Evolutionary conservation across 1,140 invertebrate genomes (phyloP).

Genomic region (Nasonia vitripennis): DNA sequence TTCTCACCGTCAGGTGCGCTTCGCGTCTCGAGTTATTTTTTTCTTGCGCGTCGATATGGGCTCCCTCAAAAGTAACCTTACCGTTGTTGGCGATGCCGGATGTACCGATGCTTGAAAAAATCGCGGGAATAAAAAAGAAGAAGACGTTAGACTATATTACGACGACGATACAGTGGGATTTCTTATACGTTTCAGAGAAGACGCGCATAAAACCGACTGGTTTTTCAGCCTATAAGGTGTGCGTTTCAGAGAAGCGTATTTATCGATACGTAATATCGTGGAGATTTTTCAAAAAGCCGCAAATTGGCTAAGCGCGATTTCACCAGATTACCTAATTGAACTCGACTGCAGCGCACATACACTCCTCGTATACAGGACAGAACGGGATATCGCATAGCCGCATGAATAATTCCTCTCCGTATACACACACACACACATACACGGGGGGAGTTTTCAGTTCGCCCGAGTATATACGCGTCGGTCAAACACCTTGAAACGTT

Average conservation of each 20-base stretch:
- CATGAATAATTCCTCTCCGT: slow-evolving; percentile 32
- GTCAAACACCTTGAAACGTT: slow-evolving; percentile 6
- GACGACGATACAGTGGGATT: background rate
- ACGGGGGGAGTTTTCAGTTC: background rate
- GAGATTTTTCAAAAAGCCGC: background rate
- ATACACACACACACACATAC: background rate
- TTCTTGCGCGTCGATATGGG: background rate
- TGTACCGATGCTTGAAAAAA: background rate
- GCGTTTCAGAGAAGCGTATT: background rate
- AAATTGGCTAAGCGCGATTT: background rate
- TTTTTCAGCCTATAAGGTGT: background rate
- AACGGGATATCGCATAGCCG: slow-evolving; percentile 34
- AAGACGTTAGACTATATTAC: background rate
- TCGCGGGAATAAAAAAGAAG: background rate
- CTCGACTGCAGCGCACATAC: background rate
- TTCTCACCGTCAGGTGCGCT: background rate
- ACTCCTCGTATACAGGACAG: background rate
- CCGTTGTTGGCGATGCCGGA: background rate
- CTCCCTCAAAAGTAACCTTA: background rate
- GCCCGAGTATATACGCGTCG: background rate
- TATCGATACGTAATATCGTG: background rate
- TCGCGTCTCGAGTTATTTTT: background rate
- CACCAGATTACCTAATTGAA: slow-evolving; percentile 3
- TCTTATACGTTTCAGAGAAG: background rate
- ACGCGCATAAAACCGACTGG: background rate